Conservation (phyloP, 2,888 invertebrate species). For the Drosophila leonis region DNA sequence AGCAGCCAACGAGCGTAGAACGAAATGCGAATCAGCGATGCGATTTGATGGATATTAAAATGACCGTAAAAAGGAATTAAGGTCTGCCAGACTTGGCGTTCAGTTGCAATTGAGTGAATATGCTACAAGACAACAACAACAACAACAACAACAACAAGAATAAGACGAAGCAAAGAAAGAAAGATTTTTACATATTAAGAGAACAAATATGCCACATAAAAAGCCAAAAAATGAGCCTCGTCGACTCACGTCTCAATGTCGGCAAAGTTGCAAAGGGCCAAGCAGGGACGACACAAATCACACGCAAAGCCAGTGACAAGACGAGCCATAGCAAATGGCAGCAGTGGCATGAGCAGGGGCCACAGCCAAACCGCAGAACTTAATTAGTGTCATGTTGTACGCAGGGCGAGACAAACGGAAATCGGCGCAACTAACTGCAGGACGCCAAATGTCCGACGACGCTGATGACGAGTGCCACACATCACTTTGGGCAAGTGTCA, state of each 20-base stretch:
- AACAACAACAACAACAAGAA: conserved; percentile 5
- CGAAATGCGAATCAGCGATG: conserved; percentile 81
- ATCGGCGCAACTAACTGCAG: conserved; percentile 71
- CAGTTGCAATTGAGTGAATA: conserved; percentile 80
- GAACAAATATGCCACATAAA: conserved; percentile 73
- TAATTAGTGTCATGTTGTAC: conserved; percentile 82
- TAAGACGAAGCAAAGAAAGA: neutral
- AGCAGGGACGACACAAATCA: conserved; percentile 70
- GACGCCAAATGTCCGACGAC: conserved; percentile 60
- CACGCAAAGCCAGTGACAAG: conserved; percentile 62
- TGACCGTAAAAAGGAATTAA: conserved; percentile 86
- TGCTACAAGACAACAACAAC: conserved; percentile 34
- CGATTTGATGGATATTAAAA: conserved; percentile 85
- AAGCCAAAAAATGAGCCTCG: conserved; percentile 38
- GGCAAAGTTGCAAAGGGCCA: conserved; percentile 73
- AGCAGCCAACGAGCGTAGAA: conserved; percentile 76
- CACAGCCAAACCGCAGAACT: conserved; percentile 74
- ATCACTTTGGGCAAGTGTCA: conserved; percentile 64
- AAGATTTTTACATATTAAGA: conserved; percentile 70
- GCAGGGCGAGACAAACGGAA: conserved; percentile 69
- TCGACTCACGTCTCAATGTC: conserved; percentile 38
- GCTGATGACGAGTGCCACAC: conserved; percentile 55
- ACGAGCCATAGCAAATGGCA: conserved; percentile 20
- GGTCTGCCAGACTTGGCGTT: conserved; percentile 83
- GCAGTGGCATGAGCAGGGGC: neutral